Conservation (phyloP, 2,888 invertebrate genomes). For the Diaprepes abbreviatus region DNA sequence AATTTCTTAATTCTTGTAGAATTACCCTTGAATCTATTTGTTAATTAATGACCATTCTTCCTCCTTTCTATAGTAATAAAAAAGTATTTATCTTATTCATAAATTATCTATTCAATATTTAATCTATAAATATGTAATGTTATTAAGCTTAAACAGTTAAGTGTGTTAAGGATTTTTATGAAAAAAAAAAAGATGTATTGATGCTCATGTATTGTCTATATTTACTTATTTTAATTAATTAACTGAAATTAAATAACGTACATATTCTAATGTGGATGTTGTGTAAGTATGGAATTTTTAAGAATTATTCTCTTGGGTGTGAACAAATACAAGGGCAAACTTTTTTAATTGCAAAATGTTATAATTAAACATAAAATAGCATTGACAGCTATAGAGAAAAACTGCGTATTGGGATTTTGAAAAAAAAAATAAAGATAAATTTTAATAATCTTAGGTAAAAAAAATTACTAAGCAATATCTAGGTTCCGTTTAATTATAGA, state of each 20-base stretch:
- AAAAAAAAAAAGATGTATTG: neutral
- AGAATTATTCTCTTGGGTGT: neutral
- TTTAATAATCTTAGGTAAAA: no score
- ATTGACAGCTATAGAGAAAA: no score
- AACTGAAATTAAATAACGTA: neutral
- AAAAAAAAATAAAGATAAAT: no score
- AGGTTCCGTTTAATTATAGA: no score
- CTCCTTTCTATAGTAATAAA: neutral
- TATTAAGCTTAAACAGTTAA: neutral
- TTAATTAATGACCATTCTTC: neutral
- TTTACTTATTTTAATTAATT: constrained; percentile 10
- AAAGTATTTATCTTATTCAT: neutral
- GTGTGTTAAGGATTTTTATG: constrained; percentile 12
- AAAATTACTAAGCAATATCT: no score
- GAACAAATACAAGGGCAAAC: neutral
- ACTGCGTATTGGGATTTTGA: no score
- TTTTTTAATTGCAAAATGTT: no score
- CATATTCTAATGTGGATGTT: neutral
- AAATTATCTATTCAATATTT: constrained; percentile 1
- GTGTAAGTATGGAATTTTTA: neutral
- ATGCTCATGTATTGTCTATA: constrained; percentile 1
- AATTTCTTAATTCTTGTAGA: no score
- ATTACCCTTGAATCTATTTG: neutral
- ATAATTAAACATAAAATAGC: no score
- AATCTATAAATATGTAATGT: neutral